Base-by-base conservation (phyloP, 2,113 vertebrate genomes). In the Leiothrix lutea region DNA sequence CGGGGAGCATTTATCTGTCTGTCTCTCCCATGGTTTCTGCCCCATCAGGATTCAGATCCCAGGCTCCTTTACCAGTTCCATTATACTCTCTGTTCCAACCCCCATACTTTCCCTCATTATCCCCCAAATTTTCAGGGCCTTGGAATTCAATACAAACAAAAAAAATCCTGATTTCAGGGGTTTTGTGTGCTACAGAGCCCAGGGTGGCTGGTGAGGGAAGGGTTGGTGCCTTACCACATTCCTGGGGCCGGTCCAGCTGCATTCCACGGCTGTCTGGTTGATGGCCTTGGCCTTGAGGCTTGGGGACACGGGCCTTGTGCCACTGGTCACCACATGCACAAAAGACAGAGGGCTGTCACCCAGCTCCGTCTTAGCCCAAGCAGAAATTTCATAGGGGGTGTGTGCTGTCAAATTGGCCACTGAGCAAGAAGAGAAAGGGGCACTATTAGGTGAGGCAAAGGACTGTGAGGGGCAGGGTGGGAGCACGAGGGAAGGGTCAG, bases 211-310 rank as follows among this genome's bases (percentile, higher is more conserved):
- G 7, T 5, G 84, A 78, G 60, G 67, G 84, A 53, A 73, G 42
- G 51, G 26, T 3, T 1, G 31, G 65, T 60, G 91, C 75, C 92
- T 97, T 69, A 99, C 98, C 64, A 98, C 98, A 5, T 98, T 98
- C 96, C 64, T 91, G 8, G 98, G 98, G 51, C 98, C 98, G 0
- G 98, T 98, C 99, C 99, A 99, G 97, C 95, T 98, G 82, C 99
- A 99, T 61, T 99, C 99, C 94, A 99, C 99, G 1, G 98, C 98
- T 0, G 98, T 99, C 98, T 99, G 99, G 96, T 99, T 99, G 90
- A 99, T 78, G 44, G 99, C 98, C 73, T 98, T 98, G 94, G 98
- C 98, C 96, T 99, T 99, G 92, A 99, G 98, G 82, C 98, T 97
- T 2, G 99, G 99, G 9, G 97, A 82, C 0, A 95, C 91, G 1